These are phyloP conservation scores for Smittia sp. DNA, from an alignment of 2,888 invertebrate genomes.

Conservation along the genomic window DNA sequence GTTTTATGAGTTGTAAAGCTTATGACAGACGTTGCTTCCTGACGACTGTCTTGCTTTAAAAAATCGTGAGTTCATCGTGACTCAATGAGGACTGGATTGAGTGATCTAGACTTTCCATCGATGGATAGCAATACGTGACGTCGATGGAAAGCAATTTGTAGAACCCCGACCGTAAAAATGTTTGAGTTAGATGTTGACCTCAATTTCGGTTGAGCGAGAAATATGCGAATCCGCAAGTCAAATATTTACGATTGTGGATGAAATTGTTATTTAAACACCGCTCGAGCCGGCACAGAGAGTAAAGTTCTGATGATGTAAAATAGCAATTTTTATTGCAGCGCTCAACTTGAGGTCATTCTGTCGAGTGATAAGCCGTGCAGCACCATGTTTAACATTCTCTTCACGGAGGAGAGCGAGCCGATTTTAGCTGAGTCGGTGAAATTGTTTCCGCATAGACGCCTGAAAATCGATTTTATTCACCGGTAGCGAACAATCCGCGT, in stretches of 20 bases:
- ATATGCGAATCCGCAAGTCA: conserved; percentile 22
- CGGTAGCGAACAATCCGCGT: too few relatives aligned
- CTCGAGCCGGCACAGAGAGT: neutral
- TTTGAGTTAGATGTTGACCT: conserved; percentile 22
- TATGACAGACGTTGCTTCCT: too few relatives aligned
- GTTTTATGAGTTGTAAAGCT: too few relatives aligned
- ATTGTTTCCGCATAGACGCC: too few relatives aligned
- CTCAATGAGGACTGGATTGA: neutral
- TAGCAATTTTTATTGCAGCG: neutral
- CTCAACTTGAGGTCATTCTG: neutral
- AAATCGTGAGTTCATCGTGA: neutral
- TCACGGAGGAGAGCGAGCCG: too few relatives aligned
- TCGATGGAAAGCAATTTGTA: neutral
- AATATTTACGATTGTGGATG: conserved; percentile 20
- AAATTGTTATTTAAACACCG: conserved; percentile 28
- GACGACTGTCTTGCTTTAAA: too few relatives aligned
- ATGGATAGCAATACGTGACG: neutral
- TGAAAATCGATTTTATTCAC: too few relatives aligned
- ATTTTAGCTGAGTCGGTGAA: too few relatives aligned
- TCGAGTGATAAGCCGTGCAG: too few relatives aligned
- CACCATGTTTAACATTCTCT: too few relatives aligned
- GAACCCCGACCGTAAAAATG: neutral
- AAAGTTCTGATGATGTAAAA: neutral
- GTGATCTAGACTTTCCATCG: neutral
- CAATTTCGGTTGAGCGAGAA: conserved; percentile 7